Evolutionary conservation across 2,113 vertebrate genomes (phyloP).

Genomic region (Caracal caracal): DNA sequence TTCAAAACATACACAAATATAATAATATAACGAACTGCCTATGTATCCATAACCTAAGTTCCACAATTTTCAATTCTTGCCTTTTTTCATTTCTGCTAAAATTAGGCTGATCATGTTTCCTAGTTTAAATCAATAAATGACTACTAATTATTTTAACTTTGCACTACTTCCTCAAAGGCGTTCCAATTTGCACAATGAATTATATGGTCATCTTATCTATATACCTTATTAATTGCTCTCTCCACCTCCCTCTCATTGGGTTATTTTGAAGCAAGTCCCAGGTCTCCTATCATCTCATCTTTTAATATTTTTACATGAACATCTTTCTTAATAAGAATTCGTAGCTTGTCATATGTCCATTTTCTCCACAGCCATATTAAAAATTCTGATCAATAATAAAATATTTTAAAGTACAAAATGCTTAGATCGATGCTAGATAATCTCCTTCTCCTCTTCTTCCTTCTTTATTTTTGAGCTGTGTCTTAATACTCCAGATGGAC

Average conservation of each 20-base stretch:
- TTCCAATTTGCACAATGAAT: neutral
- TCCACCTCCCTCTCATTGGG: neutral
- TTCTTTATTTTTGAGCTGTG: neutral
- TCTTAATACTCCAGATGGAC: neutral
- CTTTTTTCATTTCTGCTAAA: neutral
- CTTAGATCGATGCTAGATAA: neutral
- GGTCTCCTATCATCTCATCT: neutral
- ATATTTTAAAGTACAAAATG: neutral
- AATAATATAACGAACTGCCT: neutral
- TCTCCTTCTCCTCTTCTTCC: neutral
- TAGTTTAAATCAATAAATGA: neutral
- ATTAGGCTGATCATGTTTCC: neutral
- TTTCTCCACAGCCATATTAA: neutral
- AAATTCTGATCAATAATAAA: slow-evolving; percentile 20
- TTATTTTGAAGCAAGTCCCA: slow-evolving; percentile 32
- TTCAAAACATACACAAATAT: neutral
- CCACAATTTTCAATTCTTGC: neutral
- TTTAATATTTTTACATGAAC: neutral
- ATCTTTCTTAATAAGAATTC: neutral
- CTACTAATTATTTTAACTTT: neutral
- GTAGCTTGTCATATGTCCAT: neutral
- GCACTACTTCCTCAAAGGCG: neutral
- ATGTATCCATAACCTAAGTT: neutral
- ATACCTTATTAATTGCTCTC: neutral
- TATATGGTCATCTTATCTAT: neutral